These are phyloP conservation scores for Montipora sp. DNA, from an alignment of 64 coral and sea anemone species.

Conservation along the genomic window DNA sequence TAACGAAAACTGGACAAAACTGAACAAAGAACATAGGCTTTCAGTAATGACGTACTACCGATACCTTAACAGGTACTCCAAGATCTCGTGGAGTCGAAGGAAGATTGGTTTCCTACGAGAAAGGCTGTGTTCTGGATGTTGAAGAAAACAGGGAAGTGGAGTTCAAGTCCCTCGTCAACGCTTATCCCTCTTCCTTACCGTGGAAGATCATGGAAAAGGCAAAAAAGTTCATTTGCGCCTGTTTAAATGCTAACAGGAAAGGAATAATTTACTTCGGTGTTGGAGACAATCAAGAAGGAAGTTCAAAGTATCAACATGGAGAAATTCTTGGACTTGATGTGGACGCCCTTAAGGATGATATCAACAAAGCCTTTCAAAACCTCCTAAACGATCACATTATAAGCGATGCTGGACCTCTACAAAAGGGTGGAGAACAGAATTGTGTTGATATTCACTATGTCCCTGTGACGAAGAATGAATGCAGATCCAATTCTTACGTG, in stretches of 20 bases:
- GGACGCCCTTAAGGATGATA: conserved; percentile 40
- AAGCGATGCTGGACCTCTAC: conserved; percentile 40
- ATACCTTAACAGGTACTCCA: background rate
- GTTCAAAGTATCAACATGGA: conserved; percentile 29
- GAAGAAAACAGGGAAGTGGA: conserved; percentile 49
- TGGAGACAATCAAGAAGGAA: conserved; percentile 43
- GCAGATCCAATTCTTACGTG: background rate
- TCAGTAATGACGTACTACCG: no score
- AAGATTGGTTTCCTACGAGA: background rate
- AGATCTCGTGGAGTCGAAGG: conserved; percentile 9
- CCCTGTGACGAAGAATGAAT: background rate
- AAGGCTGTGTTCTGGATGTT: conserved; percentile 32
- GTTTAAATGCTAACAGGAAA: conserved; percentile 43
- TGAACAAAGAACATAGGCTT: no score
- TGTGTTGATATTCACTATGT: conserved; percentile 20
- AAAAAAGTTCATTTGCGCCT: conserved; percentile 56
- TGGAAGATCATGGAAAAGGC: conserved; percentile 70
- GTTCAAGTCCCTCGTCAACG: conserved; percentile 23
- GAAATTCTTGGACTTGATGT: conserved; percentile 55
- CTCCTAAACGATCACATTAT: conserved; percentile 43
- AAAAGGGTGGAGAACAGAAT: conserved; percentile 63
- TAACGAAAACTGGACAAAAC: no score
- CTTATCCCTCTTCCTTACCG: background rate
- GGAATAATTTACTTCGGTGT: conserved; percentile 55
- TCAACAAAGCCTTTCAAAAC: conserved; percentile 36